A percentile compares a stretch with the other conserved stretches of the same genome.
phyloP scores from a whole-genome alignment of 1,140 invertebrate genomes.

The Aphis gossypii region DNA sequence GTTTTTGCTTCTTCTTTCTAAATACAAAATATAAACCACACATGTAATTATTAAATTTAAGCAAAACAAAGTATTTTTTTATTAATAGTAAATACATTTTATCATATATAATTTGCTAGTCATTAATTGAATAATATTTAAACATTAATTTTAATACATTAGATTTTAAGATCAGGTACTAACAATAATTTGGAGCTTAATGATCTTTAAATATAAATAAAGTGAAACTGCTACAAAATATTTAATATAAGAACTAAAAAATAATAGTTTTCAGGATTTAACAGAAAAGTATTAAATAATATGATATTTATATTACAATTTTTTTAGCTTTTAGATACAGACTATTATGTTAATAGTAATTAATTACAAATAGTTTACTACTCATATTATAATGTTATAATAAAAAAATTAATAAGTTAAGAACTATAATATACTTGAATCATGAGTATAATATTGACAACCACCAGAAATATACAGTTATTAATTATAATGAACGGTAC shows the following conservation, averaged over 20 bases:
- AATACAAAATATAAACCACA: slow-evolving; percentile 39
- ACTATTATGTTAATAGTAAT: not conserved
- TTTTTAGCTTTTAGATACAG: not conserved
- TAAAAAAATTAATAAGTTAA: too few relatives aligned
- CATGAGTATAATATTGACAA: not conserved
- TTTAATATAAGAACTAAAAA: not conserved
- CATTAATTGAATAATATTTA: not conserved
- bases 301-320: too few relatives aligned
- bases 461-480: not conserved
- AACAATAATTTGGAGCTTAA: not conserved
- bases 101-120: not conserved
- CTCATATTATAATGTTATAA: not conserved
- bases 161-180: not conserved
- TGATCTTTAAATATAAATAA: not conserved
- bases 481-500: not conserved
- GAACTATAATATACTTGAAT: too few relatives aligned
- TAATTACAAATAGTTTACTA: not conserved
- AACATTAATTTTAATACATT: not conserved
- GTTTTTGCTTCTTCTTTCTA: slow-evolving; percentile 75
- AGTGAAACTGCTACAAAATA: not conserved
- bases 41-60: not conserved
- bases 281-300: not conserved
- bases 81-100: not conserved
- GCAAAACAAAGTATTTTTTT: not conserved
- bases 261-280: not conserved